phyloP scores from a whole-genome alignment of 2,888 invertebrate species.

The Cancer borealis region DNA sequence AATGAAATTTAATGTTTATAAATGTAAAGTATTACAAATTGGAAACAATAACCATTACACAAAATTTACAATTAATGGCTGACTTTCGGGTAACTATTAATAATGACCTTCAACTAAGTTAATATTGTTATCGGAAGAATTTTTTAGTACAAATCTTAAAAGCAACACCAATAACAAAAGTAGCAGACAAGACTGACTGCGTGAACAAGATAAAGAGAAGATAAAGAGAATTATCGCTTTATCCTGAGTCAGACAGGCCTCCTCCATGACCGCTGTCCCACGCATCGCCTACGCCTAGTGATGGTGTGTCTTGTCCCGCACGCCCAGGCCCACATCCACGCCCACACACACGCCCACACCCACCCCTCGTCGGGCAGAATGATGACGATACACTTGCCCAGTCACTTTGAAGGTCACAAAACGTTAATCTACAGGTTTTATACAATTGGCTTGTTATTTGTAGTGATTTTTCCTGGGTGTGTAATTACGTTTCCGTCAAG shows the following conservation, averaged over 20 bases:
- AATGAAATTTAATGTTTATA: too few species aligned
- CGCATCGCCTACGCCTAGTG: not conserved
- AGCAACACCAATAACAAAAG: not conserved
- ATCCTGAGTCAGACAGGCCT: too few species aligned
- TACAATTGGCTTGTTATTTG: slow-evolving; percentile 1
- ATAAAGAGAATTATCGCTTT: too few species aligned
- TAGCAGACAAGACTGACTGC: not conserved
- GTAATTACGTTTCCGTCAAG: not conserved
- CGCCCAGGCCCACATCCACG: not conserved
- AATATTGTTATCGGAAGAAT: too few species aligned
- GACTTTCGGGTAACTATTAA: too few species aligned
- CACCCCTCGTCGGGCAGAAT: not conserved
- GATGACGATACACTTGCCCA: not conserved
- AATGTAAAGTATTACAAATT: too few species aligned
- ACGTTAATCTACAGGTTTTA: not conserved
- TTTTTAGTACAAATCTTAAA: too few species aligned
- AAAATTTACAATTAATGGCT: too few species aligned
- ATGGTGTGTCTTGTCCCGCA: not conserved
- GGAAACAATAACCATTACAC: too few species aligned
- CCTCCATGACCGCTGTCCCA: not conserved
- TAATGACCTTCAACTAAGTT: too few species aligned
- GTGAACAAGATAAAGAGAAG: too few species aligned
- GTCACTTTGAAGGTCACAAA: not conserved
- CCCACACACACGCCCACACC: not conserved
- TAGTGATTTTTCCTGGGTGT: not conserved